Evolutionary conservation across 2,113 vertebrate species (phyloP).

Genomic region (Gallinago jamesoni): DNA sequence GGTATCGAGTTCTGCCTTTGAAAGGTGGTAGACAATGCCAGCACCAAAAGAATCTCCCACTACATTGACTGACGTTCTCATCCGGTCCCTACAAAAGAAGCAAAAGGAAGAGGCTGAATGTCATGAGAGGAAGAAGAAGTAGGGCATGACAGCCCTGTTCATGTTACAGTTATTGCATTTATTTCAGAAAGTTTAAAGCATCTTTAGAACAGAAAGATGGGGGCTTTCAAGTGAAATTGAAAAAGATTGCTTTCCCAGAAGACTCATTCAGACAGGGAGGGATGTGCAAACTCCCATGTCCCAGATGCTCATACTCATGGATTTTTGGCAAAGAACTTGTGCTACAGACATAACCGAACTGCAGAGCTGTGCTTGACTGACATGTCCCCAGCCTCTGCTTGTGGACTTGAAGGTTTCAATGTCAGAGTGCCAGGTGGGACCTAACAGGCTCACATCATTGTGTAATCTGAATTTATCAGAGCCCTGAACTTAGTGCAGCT

Average conservation of each 20-base stretch:
- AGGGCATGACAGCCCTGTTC: neutral
- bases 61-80: slow-evolving; percentile 97
- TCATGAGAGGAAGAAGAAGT: neutral
- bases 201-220: neutral
- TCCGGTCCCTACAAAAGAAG: slow-evolving; percentile 86
- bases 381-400: neutral
- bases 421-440: neutral
- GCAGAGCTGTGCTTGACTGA: neutral
- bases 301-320: neutral
- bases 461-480: neutral
- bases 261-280: neutral
- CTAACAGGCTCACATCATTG: neutral
- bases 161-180: neutral
- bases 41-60: slow-evolving; percentile 97
- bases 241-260: neutral
- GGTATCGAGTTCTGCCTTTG: slow-evolving; percentile 89
- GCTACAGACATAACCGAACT: neutral
- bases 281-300: neutral
- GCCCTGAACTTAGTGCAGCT: neutral
- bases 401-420: neutral
- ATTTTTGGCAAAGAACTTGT: neutral
- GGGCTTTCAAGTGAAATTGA: neutral
- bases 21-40: slow-evolving; percentile 96
- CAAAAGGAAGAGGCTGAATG: slow-evolving; percentile 7
- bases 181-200: neutral